Evolutionary conservation across 2,888 invertebrate genomes (phyloP).

Genomic region (Phyllotreta cruciferae): DNA sequence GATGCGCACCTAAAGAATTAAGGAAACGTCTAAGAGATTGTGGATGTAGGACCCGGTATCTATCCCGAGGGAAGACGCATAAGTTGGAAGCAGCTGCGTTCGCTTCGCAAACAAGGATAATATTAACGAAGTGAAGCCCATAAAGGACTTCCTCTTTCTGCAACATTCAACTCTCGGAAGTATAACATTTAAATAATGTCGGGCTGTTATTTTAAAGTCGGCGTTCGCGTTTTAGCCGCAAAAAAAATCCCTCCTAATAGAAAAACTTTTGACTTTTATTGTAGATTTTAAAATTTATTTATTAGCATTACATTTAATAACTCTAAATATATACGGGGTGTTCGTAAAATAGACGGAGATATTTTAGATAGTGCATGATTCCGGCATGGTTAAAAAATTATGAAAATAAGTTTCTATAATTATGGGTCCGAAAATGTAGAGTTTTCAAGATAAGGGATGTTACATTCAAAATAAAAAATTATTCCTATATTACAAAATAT

Average conservation of each 20-base stretch:
- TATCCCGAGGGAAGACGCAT: constrained; percentile 46
- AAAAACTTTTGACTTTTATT: too few species aligned
- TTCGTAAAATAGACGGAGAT: too few species aligned
- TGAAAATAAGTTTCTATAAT: too few species aligned
- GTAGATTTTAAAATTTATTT: too few species aligned
- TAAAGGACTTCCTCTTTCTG: constrained; percentile 30
- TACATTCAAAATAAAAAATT: too few species aligned
- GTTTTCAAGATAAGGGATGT: too few species aligned
- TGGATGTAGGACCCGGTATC: constrained; percentile 36
- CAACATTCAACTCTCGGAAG: constrained; percentile 18
- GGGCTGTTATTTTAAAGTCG: constrained; percentile 7
- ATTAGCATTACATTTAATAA: too few species aligned
- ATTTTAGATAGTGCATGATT: too few species aligned
- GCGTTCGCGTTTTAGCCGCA: background rate
- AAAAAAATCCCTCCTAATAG: background rate
- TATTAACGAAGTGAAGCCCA: constrained; percentile 44
- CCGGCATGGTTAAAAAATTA: too few species aligned
- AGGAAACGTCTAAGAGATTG: constrained; percentile 21
- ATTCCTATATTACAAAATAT: too few species aligned
- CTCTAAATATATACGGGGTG: too few species aligned
- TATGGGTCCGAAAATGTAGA: too few species aligned
- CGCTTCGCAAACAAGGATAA: constrained; percentile 44
- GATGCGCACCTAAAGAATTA: constrained; percentile 16
- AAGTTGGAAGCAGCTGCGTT: constrained; percentile 47
- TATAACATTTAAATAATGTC: constrained; percentile 16